A percentile compares a stretch with the other conserved stretches of the same genome.
Evolutionary conservation across 2,888 invertebrate genomes (phyloP).

Genomic region (Megamerina dolium): DNA sequence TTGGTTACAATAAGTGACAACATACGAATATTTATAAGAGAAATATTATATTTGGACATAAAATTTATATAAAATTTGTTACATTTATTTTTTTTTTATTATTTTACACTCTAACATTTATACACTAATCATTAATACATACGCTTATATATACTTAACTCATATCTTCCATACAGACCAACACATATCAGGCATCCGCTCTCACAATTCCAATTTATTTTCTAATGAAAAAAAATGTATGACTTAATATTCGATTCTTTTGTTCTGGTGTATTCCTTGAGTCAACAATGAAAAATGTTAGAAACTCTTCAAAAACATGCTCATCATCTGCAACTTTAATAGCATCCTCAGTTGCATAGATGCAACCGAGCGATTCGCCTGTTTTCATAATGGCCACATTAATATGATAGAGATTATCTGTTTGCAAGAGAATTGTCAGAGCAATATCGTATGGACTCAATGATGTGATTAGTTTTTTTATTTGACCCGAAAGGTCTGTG

Average conservation of each 20-base stretch:
- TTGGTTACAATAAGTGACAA: no score
- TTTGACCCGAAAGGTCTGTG: conserved; percentile 8
- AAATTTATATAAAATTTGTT: no score
- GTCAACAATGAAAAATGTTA: conserved; percentile 23
- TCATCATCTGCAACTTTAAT: conserved; percentile 14
- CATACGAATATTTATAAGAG: no score
- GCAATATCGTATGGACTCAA: conserved; percentile 17
- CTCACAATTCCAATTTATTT: not conserved
- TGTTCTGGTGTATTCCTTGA: conserved; percentile 16
- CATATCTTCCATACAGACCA: no score
- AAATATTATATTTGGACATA: no score
- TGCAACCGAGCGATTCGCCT: conserved; percentile 22
- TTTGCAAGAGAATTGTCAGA: conserved; percentile 25
- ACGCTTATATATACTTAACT: no score
- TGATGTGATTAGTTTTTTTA: conserved; percentile 14
- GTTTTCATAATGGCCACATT: conserved; percentile 23
- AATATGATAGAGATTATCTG: conserved; percentile 31
- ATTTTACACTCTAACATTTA: no score
- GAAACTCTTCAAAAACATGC: conserved; percentile 17
- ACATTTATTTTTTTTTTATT: no score
- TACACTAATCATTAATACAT: no score
- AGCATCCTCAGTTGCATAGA: conserved; percentile 27
- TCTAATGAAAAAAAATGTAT: conserved; percentile 21
- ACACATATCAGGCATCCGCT: no score
- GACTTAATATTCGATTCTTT: conserved; percentile 19